Base-by-base conservation (phyloP, 2,888 invertebrate species). In the Tetragonula carbonaria region DNA sequence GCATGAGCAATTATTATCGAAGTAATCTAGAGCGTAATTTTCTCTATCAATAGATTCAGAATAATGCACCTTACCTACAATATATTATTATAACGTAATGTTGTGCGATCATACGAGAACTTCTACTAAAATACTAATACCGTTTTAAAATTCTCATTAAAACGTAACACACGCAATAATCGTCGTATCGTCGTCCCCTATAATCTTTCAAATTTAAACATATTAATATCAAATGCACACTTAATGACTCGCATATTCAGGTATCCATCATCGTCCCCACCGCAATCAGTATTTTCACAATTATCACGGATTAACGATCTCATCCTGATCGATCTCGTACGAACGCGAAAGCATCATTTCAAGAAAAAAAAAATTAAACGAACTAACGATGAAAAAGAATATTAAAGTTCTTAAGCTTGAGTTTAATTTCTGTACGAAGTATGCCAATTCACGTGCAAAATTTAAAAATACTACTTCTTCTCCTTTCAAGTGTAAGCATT, bases 141-240 rank as follows among this genome's bases (percentile, higher is more conserved):
- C 63, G 63, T 28, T 63, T 65, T 21, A 21, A 23, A 62, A 65
- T 38, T 13, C 65, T 65, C 33, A 33, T 65, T 65, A 65, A 65
- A 65, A 65, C 33, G 13, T 38, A 65, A 21, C 33, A 21, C 21
- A 33, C 33, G 33, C 11, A 13, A 33, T 21, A 65, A 65, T 38
- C 28, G 21, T 11, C 33, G 33, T 33, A 65, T 65, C 28, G 11
- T 65, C 33, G 18, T 65, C 33, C 28, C 13, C 33, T 11, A 38
- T 33, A 65, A 65, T 65, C 65, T 65, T 38, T 65, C 33, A 21
- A 65, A 63, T 18, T 33, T 33, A 13, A 63, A 33, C 13, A 21
- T 65, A 33, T 65, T 65, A 33, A 65, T 65, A 33, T 4, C 33
- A 65, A 65, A 65, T 13, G 18, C 33, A 4, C 21, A 2, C 65